Evolutionary conservation across 2,797 vertebrate genomes (phyloP), one percentile per base, ranked within the genome.

Genomic region (Peromyscus aztecus): DNA sequence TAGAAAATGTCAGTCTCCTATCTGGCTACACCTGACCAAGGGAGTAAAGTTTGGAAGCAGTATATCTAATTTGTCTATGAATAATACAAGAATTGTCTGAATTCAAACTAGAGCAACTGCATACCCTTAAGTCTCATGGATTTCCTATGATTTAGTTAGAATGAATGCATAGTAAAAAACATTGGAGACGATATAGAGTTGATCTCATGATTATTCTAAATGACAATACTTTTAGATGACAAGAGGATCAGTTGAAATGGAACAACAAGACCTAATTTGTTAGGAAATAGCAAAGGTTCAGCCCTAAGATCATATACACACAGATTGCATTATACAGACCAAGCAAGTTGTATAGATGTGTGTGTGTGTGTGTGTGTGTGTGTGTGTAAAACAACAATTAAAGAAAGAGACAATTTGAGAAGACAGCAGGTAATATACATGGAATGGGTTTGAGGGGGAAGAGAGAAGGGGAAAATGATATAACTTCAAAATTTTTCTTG

Each of bases 1-100:
- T 91, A 93, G 87, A 92, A 98, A 97, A 97, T 95, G 87, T 96
- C 96, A 92, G 31, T 59, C 76, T 94, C 31, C 6, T 91, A 29
- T 94, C 90, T 86, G 46, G 80, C 87, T 75, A 65, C 67, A 86
- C 76, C 75, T 84, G 49, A 73, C 71, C 57, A 52, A 61, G 71
- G 57, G 34, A 96, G 76, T 89, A 87, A 97, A 14, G 49, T 80
- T 65, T 91, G 0, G 37, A 87, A 77, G n/a, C 37, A 88, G 86
- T 23, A 93, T 46, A 17, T 71, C 52, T 86, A 69, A 71, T 40
- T 49, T 63, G 10, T 40, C 19, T 76, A 23, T 6, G 23, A 92
- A 95, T 89, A 93, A 92, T 23, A 91, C 90, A 94, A 76, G 46
- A 82, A 94, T 86, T 89, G 75, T 87, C 81, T 94, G 69, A 19